Evolutionary conservation across 2,888 invertebrate species (phyloP), one percentile per base, ranked within the genome.

Genomic region (Colletes collaris): DNA sequence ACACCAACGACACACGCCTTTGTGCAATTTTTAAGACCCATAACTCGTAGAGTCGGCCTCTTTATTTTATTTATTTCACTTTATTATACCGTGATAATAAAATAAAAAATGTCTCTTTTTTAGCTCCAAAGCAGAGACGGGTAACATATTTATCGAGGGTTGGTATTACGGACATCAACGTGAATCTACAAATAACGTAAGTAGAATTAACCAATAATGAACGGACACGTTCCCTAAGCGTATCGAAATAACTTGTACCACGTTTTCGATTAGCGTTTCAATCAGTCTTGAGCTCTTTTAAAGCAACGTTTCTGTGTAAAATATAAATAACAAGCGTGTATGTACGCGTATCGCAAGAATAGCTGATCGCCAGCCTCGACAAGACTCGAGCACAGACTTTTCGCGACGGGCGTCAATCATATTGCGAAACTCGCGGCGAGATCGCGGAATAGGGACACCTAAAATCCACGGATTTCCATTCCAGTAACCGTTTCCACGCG

Each of bases 401-500:
- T 62, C 27, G 27, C 44, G 8, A 27, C 5, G 5, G 63, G 40
- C 19, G 19, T 65, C 56, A 27, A 49, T 49, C 35, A n/a, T 13
- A 11, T 73, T 67, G 52, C 6, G 59, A 73, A 60, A 67, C 35
- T 59, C 50, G 8, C 11, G 4, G 13, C 8, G 10, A 13, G 19
- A 55, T 46, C 11, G n/a, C 37, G 60, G 46, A 67, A 60, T 44
- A 16, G 16, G 56, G 13, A n/a, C 5, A 5, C 13, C 37, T 40
- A n/a, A 19, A 53, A 59, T 67, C 46, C 19, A 2, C 5, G 27
- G 37, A 27, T 27, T 11, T 19, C 52, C 16, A 52, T 16, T 50
- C 7, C 35, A 60, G 46, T 37, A 49, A 62, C n/a, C 13, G 46
- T 68, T 60, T 59, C 40, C 59, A 16, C 40, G 59, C 8, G 35